These are phyloP conservation scores for Rhopilema esculentum DNA, from an alignment of 30 jellyfish, hydroid and myxozoan genomes.

Conservation along the genomic window DNA sequence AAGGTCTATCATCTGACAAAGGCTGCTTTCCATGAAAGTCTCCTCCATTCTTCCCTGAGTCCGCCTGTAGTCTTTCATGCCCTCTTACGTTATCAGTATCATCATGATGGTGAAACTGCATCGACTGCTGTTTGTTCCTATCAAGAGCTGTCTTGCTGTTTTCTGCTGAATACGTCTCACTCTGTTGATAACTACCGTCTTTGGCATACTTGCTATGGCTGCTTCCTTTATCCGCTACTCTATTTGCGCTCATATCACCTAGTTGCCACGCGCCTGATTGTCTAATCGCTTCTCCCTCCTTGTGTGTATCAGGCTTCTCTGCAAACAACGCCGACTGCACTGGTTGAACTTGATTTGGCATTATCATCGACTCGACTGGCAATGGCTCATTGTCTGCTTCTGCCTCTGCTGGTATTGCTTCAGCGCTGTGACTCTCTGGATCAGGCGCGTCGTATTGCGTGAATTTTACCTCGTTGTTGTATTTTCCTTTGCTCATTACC, in stretches of 20 bases:
- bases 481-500: not conserved
- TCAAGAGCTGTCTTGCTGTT: not conserved
- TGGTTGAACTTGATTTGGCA: conserved; percentile 34
- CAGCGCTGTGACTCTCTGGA: conserved; percentile 12
- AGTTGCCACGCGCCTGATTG: not conserved
- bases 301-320: not conserved
- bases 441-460: not conserved
- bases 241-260: not conserved
- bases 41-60: too few species aligned
- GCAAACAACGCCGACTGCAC: conserved; percentile 11
- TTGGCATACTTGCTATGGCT: not conserved
- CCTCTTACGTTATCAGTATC: not conserved
- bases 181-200: not conserved
- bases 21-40: too few species aligned
- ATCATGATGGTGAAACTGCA: not conserved
- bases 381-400: conserved; percentile 87
- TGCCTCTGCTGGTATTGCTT: conserved; percentile 71
- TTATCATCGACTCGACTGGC: conserved; percentile 38
- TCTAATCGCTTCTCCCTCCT: not conserved
- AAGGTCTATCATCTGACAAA: too few species aligned
- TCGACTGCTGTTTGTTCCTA: not conserved
- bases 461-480: not conserved
- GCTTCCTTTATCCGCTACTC: not conserved
- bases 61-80: too few species aligned
- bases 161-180: not conserved